Conservation (phyloP, 1,140 invertebrate genomes). For the Homalodisca vitripennis region DNA sequence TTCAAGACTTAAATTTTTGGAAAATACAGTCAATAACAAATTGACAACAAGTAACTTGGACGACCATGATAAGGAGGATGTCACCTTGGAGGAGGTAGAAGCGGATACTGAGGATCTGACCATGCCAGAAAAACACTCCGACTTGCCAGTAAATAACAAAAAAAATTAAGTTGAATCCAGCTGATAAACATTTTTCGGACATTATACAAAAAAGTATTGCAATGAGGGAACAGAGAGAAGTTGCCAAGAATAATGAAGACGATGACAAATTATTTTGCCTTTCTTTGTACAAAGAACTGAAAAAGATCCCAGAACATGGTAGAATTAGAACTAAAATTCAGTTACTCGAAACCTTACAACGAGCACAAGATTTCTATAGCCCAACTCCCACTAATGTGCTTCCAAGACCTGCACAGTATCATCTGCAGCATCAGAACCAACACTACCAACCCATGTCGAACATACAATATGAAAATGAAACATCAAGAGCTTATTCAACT, state of each 20-base stretch:
- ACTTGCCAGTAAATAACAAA: not conserved
- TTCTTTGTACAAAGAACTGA: constrained; percentile 41
- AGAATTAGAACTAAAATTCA: constrained; percentile 36
- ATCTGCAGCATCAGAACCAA: not conserved
- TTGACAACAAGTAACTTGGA: not conserved
- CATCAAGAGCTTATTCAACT: not conserved
- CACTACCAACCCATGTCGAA: too few relatives aligned
- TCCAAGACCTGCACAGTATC: not conserved
- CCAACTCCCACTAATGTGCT: not conserved
- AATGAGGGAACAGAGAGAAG: not conserved
- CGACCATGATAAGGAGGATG: not conserved
- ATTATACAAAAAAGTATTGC: constrained; percentile 16
- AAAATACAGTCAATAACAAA: not conserved
- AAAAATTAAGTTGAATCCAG: not conserved
- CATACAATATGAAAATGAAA: not conserved
- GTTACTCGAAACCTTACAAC: not conserved
- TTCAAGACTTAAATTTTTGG: not conserved
- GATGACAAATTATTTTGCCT: constrained; percentile 43
- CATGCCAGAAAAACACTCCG: not conserved
- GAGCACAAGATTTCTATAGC: not conserved
- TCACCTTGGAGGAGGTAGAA: not conserved
- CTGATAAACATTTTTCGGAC: constrained; percentile 4
- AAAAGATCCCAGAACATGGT: constrained; percentile 41
- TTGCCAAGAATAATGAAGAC: constrained; percentile 33
- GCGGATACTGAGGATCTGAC: not conserved